phyloP scores from a whole-genome alignment of 2,113 vertebrate species.

The Eleginops maclovinus region DNA sequence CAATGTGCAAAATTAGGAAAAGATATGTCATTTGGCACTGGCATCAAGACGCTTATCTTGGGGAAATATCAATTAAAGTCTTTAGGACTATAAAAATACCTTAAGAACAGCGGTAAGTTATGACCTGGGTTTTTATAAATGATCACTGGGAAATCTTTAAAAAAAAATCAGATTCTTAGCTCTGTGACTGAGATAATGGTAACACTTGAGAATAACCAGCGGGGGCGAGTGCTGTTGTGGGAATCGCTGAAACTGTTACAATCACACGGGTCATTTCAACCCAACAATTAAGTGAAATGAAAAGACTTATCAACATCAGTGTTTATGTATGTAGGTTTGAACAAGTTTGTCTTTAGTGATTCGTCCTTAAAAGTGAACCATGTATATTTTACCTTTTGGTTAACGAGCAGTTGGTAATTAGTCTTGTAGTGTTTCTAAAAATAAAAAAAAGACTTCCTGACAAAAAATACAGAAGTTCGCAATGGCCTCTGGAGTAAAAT shows the following conservation, averaged over 20 bases:
- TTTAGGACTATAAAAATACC: neutral
- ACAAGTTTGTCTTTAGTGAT: conserved; percentile 23
- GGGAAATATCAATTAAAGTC: neutral
- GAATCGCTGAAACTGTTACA: conserved; percentile 27
- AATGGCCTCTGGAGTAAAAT: conserved; percentile 20
- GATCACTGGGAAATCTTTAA: neutral
- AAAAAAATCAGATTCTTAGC: neutral
- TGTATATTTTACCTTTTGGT: conserved; percentile 21
- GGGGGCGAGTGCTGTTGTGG: neutral
- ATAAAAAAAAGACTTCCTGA: neutral
- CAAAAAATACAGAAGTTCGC: conserved; percentile 9
- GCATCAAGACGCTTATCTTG: neutral
- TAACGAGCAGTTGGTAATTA: conserved; percentile 23
- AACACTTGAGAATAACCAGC: neutral
- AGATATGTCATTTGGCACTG: neutral
- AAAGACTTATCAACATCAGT: conserved; percentile 17
- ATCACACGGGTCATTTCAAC: conserved; percentile 5
- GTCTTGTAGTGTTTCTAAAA: conserved; percentile 21
- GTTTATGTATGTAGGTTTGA: neutral
- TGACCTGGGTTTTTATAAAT: neutral
- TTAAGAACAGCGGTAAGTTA: neutral
- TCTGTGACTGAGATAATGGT: neutral
- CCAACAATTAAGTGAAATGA: conserved; percentile 9
- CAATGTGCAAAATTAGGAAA: neutral
- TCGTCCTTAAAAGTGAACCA: conserved; percentile 2